Base-by-base conservation (phyloP, 2,888 invertebrate species). In the Drosophila setosimentum region DNA sequence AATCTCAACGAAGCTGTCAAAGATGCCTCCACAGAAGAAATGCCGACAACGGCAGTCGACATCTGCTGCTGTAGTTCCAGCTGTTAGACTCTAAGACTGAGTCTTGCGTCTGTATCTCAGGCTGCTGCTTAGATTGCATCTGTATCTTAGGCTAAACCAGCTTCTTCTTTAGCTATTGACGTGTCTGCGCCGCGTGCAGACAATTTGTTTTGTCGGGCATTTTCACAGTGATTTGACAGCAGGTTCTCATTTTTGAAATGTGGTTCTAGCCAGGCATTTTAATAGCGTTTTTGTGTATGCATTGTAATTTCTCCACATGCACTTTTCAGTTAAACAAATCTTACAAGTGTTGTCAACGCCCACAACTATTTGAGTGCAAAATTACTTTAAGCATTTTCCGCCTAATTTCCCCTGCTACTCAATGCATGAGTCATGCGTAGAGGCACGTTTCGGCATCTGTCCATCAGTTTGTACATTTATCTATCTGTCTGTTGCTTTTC, bases 191-290 rank as follows among this genome's bases (percentile, higher is more conserved):
- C 76, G 87, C 87, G 82, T 70, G 70, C 73, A 24, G 65, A 76
- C 89, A 85, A 89, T 85, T 85, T 89, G 87, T 89, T 87, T 82
- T 67, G 73, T 76, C 82, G 80, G 76, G 81, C 75, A 66, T 65
- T 78, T 70, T 67, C 64, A 78, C 68, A 65, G 69, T 62, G 84
- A 71, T 78, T 68, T 73, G 67, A 75, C 80, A 76, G 67, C 72
- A 35, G 59, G 37, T 69, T 58, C 35, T 37, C 27, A 33, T 57
- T 32, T 53, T 35, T 21, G 24, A 13, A 51, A n/a, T 37, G 16
- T 10, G 18, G 33, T 54, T 57, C 62, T 62, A 27, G 57, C 42
- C 57, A 57, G 67, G 57, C 62, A 68, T 60, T 76, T 82, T 61
- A 73, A 69, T 61, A 64, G 60, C 21, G 42, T 51, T 64, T 63